Evolutionary conservation across 2,113 vertebrate genomes (phyloP).

Genomic region (Zapornia atra): DNA sequence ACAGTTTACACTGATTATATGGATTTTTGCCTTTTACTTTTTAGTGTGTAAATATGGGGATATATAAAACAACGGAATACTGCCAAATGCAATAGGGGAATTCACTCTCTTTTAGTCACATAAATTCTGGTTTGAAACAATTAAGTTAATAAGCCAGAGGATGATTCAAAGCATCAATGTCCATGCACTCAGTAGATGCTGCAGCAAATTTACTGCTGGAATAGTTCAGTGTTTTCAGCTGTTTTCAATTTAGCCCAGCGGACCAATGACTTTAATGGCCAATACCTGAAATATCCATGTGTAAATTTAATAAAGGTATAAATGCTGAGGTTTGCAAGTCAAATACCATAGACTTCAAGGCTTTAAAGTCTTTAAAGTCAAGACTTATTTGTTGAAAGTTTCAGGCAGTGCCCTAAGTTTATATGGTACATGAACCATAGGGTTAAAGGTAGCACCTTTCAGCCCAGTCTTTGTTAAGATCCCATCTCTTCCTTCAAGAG

Average conservation of each 20-base stretch:
- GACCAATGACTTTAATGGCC: background rate
- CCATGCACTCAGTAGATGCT: background rate
- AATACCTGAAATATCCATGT: background rate
- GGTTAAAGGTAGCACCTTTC: background rate
- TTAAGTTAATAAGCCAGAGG: background rate
- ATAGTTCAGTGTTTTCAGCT: background rate
- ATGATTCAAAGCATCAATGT: background rate
- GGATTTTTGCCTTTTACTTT: background rate
- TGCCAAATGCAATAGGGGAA: background rate
- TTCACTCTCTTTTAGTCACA: background rate
- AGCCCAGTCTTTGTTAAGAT: background rate
- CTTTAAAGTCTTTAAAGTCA: background rate
- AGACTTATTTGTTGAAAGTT: background rate
- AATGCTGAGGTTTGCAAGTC: background rate
- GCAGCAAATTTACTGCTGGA: background rate
- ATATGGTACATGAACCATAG: background rate
- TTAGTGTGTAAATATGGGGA: background rate
- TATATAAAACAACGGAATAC: background rate
- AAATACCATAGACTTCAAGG: background rate
- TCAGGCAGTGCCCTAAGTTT: background rate
- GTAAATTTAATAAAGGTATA: background rate
- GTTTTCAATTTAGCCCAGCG: background rate
- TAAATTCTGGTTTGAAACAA: background rate
- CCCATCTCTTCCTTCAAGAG: background rate
- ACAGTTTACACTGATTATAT: background rate